Percentiles rank a stretch among this genome's conserved stretches.
phyloP scores from a whole-genome alignment of 2,888 invertebrate species.

The Aphidius colemani region DNA sequence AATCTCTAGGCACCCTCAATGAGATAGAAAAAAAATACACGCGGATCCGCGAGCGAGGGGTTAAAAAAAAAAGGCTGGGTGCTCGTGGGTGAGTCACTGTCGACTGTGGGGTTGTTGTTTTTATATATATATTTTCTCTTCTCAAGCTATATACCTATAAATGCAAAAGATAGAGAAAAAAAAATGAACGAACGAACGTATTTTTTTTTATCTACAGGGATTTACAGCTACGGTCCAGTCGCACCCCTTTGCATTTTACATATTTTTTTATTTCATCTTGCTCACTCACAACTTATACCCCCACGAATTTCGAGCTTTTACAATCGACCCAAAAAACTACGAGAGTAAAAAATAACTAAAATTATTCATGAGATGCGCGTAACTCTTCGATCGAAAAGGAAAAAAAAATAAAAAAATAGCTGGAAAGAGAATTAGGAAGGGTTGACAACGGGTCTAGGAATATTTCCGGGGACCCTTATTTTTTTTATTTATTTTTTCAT shows the following conservation, averaged over 20 bases:
- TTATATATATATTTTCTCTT: constrained; percentile 31
- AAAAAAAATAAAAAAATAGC: constrained; percentile 1
- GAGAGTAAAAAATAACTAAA: constrained; percentile 23
- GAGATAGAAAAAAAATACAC: constrained; percentile 43
- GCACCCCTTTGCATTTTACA: constrained; percentile 44
- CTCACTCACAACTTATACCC: constrained; percentile 11
- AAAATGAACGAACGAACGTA: too few species aligned
- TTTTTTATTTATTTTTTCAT: constrained; percentile 15
- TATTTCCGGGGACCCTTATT: constrained; percentile 9
- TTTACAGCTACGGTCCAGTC: constrained; percentile 54
- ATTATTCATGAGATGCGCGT: constrained; percentile 55
- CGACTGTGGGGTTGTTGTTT: constrained; percentile 44
- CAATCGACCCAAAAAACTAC: constrained; percentile 32
- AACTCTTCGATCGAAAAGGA: constrained; percentile 34
- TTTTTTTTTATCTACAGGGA: constrained; percentile 52
- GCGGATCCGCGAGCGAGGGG: constrained; percentile 41
- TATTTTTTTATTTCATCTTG: constrained; percentile 14
- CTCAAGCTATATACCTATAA: constrained; percentile 28
- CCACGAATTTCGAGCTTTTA: constrained; percentile 26
- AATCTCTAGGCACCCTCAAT: constrained; percentile 21
- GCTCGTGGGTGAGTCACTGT: constrained; percentile 56
- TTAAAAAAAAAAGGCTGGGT: constrained; percentile 52
- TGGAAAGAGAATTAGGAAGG: constrained; percentile 21
- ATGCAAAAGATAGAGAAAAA: too few species aligned
- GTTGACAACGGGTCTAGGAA: constrained; percentile 16